phyloP scores from a whole-genome alignment of 2,888 invertebrate species.

The Xylocampa areola region DNA sequence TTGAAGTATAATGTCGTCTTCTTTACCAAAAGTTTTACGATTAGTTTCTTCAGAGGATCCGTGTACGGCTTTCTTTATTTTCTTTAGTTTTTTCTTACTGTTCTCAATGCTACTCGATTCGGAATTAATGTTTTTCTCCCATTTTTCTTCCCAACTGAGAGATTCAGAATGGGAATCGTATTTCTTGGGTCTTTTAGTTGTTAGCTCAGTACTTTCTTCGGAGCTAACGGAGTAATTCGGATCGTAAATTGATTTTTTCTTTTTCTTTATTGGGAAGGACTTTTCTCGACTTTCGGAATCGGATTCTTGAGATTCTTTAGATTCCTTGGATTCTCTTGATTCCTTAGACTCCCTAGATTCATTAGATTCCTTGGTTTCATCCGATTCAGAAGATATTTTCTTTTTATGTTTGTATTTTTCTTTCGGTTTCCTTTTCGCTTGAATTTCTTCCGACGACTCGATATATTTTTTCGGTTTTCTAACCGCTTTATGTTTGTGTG shows the following conservation, averaged over 20 bases:
- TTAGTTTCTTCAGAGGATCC: not conserved
- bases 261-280: not conserved
- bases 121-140: rapidly evolving
- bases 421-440: not conserved
- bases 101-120: constrained; percentile 5
- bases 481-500: not conserved
- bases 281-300: not conserved
- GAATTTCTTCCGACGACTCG: not conserved
- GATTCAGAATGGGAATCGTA: not conserved
- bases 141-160: not conserved
- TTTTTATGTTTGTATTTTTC: not conserved
- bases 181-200: not conserved
- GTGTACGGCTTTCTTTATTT: not conserved
- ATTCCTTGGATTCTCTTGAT: no score
- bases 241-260: not conserved
- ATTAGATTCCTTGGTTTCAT: not conserved
- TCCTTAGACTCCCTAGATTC: constrained; percentile 2
- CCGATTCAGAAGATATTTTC: not conserved
- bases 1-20: constrained; percentile 14
- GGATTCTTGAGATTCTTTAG: no score
- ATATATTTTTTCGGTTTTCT: not conserved
- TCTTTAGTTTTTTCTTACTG: not conserved
- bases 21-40: not conserved
- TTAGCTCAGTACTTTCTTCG: not conserved
- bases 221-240: not conserved